Percentiles rank a stretch among this genome's conserved stretches.
phyloP scores from a whole-genome alignment of 2,113 vertebrate genomes.

The Pagrus major region DNA sequence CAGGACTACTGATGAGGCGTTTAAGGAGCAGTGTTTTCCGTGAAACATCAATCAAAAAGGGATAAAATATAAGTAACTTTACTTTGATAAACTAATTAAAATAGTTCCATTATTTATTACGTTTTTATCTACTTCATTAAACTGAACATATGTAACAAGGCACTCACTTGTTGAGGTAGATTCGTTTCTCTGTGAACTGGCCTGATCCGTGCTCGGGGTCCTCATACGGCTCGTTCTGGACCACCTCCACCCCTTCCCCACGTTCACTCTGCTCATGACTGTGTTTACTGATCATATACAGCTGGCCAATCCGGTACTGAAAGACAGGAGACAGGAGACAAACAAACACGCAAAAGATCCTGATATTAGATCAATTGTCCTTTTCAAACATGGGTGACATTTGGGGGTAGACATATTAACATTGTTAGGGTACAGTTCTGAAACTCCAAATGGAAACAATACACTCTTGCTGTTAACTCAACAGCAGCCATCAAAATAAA shows the following conservation, averaged over 20 bases:
- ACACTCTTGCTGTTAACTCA: conserved; percentile 20
- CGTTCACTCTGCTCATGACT: conserved; percentile 96
- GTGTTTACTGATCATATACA: conserved; percentile 99
- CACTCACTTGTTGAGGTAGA: conserved; percentile 95
- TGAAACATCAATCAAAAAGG: no score
- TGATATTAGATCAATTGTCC: neutral
- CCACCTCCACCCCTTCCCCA: conserved; percentile 95
- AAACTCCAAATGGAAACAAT: conserved; percentile 26
- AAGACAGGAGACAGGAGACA: conserved; percentile 63
- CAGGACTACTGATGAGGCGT: no score
- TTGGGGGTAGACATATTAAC: neutral
- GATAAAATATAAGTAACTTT: no score
- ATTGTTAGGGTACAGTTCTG: neutral
- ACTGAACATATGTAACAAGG: neutral
- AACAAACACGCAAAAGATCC: conserved; percentile 20
- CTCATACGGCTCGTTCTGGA: conserved; percentile 93
- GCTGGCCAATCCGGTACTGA: conserved; percentile 94
- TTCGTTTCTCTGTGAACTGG: conserved; percentile 94
- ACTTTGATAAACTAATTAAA: no score
- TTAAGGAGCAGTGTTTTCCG: no score
- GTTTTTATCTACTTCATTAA: no score
- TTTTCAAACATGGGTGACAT: conserved; percentile 7
- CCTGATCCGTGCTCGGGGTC: conserved; percentile 93
- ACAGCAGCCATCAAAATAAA: conserved; percentile 52
- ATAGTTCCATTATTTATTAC: no score